Evolutionary conservation across 2,888 invertebrate species (phyloP).

Genomic region (Malachius bipustulatus): DNA sequence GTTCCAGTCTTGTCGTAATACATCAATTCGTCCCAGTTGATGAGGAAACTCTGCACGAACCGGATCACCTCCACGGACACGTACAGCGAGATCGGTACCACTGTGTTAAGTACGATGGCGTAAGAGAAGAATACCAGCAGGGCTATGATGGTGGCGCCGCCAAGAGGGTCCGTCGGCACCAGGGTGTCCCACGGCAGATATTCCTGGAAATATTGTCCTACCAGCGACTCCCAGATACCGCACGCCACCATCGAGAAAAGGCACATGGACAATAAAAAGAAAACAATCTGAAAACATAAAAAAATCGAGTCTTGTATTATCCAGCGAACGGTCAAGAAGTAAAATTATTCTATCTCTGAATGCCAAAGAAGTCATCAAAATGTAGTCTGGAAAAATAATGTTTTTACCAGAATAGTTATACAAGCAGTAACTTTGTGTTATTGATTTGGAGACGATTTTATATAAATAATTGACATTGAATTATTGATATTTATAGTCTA

Average conservation of each 20-base stretch:
- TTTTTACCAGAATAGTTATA: too few species aligned
- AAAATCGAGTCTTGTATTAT: constrained; percentile 16
- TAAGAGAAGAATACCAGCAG: constrained; percentile 98
- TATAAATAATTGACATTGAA: too few species aligned
- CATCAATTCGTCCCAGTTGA: constrained; percentile 99
- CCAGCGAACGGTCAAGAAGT: too few species aligned
- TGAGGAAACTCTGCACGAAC: constrained; percentile 94
- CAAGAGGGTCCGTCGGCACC: constrained; percentile 70
- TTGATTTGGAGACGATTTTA: too few species aligned
- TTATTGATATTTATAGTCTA: too few species aligned
- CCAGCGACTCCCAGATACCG: constrained; percentile 94
- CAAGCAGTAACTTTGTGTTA: too few species aligned
- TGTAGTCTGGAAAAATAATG: too few species aligned
- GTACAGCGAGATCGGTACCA: constrained; percentile 98
- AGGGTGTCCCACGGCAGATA: constrained; percentile 92
- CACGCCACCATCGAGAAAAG: constrained; percentile 95
- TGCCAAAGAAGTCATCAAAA: too few species aligned
- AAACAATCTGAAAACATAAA: constrained; percentile 72
- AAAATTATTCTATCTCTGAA: too few species aligned
- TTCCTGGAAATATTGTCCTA: constrained; percentile 78
- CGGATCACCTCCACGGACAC: constrained; percentile 95
- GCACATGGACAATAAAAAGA: constrained; percentile 94
- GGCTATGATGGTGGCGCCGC: constrained; percentile 86
- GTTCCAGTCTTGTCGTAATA: constrained; percentile 82
- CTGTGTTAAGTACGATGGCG: constrained; percentile 97